Base-by-base conservation (phyloP, 1,140 invertebrate species). In the Ooceraea biroi region DNA sequence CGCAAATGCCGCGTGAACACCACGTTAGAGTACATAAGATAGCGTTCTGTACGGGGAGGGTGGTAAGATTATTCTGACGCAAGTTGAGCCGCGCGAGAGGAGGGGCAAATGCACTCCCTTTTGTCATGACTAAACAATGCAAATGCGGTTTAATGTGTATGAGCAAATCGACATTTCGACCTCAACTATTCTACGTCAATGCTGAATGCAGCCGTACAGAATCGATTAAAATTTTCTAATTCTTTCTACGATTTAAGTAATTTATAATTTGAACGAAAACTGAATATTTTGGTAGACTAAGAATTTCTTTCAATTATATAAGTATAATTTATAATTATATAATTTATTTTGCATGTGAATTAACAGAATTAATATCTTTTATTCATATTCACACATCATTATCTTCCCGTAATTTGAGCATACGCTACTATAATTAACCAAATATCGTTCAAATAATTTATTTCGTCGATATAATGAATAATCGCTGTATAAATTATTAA, bases 51-150 rank as follows among this genome's bases (percentile, higher is more conserved):
- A 63, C 11, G 30, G 12, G 14, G 50, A 30, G 22, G 25, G 22
- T 57, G 12, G 22, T 61, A 69, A 78, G 63, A 78, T 22, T 69
- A 78, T 69, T 78, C 76, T 78, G 76, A 78, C 63, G 63, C 50
- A 69, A 78, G 63, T 78, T 69, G 30, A 78, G 5, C 36, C 63
- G 48, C n/a, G n/a, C 36, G 36, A 7, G 36, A 36, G 36, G 36
- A 36, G 36, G 36, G 36, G 36, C 22, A 78, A 78, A 69, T 78
- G 63, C 50, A 69, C 30, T 78, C 19, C 30, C 76, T 78, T 78
- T 30, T 78, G 36, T 69, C 76, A 69, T 69, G 63, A 78, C 36
- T 78, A 69, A 78, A 78, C 63, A 78, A 78, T 78, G 50, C 11
- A 57, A 78, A 68, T 68, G 63, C 48, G 48, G 46, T 78, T 55